Conservation (phyloP, 2,888 invertebrate genomes). For the Epicampocera succincta region DNA sequence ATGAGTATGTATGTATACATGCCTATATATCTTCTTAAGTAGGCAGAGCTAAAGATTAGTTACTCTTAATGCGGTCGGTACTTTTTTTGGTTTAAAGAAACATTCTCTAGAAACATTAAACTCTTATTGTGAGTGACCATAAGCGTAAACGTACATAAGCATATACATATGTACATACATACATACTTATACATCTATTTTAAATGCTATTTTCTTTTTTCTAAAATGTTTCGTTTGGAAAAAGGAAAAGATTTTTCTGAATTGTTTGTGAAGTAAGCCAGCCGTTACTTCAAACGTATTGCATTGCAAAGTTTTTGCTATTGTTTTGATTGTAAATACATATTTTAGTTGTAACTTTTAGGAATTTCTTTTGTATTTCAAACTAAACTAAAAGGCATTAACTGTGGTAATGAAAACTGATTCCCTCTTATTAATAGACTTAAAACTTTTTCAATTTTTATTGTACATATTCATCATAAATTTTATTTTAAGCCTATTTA, state of each 20-base stretch:
- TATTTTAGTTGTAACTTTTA: background rate
- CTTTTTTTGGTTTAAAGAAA: constrained; percentile 14
- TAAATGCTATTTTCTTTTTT: constrained; percentile 7
- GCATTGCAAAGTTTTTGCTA: background rate
- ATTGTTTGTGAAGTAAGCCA: constrained; percentile 13
- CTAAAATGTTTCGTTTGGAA: background rate
- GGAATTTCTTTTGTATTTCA: no score
- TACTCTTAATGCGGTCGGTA: constrained; percentile 28
- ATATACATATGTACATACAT: no score
- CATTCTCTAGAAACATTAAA: constrained; percentile 13
- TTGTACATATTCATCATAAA: no score
- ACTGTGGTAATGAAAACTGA: no score
- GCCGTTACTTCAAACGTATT: constrained; percentile 7
- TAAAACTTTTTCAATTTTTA: no score
- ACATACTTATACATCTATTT: background rate
- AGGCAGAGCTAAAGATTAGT: constrained; percentile 20
- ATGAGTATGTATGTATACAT: background rate
- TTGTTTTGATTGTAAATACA: background rate
- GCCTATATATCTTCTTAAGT: background rate
- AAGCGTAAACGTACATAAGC: constrained; percentile 13
- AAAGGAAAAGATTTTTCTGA: background rate
- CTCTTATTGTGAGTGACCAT: constrained; percentile 18
- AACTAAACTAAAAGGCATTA: no score
- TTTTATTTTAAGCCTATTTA: no score
- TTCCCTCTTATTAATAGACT: no score